phyloP scores from a whole-genome alignment of 2,797 vertebrate genomes.

The Amniataba percoides region DNA sequence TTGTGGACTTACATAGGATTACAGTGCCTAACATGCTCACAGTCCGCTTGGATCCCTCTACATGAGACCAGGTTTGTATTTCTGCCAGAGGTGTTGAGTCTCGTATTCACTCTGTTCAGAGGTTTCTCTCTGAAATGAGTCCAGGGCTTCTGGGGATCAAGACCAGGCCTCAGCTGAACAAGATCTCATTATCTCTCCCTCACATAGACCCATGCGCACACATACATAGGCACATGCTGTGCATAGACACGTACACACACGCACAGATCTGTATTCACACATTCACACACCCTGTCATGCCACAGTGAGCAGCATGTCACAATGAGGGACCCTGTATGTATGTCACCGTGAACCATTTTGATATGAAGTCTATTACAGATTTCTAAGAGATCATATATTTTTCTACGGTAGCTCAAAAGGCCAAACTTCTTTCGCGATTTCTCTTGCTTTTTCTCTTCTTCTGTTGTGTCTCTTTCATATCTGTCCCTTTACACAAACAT shows the following conservation, averaged over 20 bases:
- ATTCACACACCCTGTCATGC: constrained; percentile 60
- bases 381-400: constrained; percentile 48
- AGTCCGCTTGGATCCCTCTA: constrained; percentile 41
- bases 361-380: constrained; percentile 44
- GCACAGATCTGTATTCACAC: constrained; percentile 56
- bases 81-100: constrained; percentile 73
- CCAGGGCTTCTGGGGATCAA: constrained; percentile 85
- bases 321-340: constrained; percentile 66
- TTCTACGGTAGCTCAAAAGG: constrained; percentile 13
- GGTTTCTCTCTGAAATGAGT: constrained; percentile 83
- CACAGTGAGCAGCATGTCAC: constrained; percentile 67
- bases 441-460: not conserved
- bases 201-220: constrained; percentile 57
- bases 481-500: not conserved
- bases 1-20: constrained; percentile 42
- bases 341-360: constrained; percentile 64
- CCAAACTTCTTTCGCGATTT: constrained; percentile 4
- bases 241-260: constrained; percentile 51
- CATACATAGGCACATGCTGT: constrained; percentile 39
- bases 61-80: constrained; percentile 58
- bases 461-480: not conserved
- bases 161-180: constrained; percentile 80
- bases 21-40: constrained; percentile 30
- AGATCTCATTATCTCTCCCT: constrained; percentile 82
- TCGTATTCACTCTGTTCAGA: constrained; percentile 66